A percentile compares a stretch with the other conserved stretches of the same genome.
phyloP scores from a whole-genome alignment of 2,888 invertebrate species.

The Acanthoscelides obtectus region DNA sequence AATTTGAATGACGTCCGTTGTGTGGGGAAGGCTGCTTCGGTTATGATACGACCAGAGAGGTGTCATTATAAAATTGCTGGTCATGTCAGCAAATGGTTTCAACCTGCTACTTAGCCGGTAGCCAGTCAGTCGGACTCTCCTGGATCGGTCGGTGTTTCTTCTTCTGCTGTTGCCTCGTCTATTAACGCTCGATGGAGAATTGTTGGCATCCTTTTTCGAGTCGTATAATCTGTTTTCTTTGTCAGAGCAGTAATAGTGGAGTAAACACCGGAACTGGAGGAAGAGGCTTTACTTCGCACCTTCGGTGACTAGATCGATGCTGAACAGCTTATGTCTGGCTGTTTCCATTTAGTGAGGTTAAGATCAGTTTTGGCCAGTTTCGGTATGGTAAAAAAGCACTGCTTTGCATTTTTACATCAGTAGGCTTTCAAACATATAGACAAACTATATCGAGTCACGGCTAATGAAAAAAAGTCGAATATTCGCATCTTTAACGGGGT shows the following conservation, averaged over 20 bases:
- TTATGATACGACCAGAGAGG: constrained; percentile 43
- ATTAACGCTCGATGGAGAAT: constrained; percentile 34
- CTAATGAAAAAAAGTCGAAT: too few species aligned
- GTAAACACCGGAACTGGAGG: not conserved
- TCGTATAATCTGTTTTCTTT: constrained; percentile 1
- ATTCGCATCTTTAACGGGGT: too few species aligned
- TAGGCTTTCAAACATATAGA: too few species aligned
- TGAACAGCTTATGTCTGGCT: too few species aligned
- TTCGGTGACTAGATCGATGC: too few species aligned
- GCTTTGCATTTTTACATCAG: too few species aligned
- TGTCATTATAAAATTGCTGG: constrained; percentile 47
- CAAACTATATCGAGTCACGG: too few species aligned
- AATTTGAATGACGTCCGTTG: constrained; percentile 43
- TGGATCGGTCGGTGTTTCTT: constrained; percentile 16
- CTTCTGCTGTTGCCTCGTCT: constrained; percentile 26
- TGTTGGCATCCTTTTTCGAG: constrained; percentile 22
- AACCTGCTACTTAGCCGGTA: constrained; percentile 49
- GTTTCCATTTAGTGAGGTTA: too few species aligned
- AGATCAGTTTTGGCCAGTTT: too few species aligned
- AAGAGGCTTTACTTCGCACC: too few species aligned
- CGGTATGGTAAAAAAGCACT: too few species aligned
- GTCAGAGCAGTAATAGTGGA: not conserved
- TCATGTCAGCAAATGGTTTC: constrained; percentile 48
- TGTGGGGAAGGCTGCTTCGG: constrained; percentile 33
- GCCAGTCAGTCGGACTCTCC: constrained; percentile 45